A percentile compares a stretch with the other conserved stretches of the same genome.
phyloP scores from a whole-genome alignment of 2,888 invertebrate genomes.

The Nephrotoma guestfalica region DNA sequence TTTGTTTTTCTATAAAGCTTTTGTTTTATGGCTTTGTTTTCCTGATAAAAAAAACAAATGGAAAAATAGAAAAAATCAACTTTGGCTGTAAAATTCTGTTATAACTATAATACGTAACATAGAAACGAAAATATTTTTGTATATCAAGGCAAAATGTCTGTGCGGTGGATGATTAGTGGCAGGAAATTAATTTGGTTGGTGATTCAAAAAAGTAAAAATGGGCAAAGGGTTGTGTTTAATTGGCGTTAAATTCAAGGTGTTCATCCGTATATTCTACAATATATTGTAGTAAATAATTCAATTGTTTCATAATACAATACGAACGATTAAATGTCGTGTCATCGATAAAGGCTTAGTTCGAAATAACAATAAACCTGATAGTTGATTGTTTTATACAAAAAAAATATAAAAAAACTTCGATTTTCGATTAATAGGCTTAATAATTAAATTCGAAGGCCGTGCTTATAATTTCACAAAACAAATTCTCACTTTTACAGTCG shows the following conservation, averaged over 20 bases:
- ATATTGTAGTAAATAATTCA: background rate
- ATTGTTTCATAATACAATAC: background rate
- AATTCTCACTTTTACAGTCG: no score
- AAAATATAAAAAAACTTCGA: no score
- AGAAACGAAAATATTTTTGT: background rate
- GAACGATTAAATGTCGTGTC: no score
- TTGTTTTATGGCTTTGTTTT: background rate
- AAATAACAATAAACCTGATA: no score
- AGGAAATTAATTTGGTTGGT: background rate
- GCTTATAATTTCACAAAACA: no score
- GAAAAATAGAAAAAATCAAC: background rate
- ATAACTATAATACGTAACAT: background rate
- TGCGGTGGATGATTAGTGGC: background rate
- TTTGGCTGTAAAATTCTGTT: background rate
- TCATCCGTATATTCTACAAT: background rate
- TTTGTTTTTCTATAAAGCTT: background rate
- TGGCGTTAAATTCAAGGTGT: background rate
- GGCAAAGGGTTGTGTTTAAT: background rate
- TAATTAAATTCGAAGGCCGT: no score
- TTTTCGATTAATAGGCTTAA: no score
- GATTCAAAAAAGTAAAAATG: background rate
- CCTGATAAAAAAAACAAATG: background rate
- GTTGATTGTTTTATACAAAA: no score
- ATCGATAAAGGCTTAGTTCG: no score
- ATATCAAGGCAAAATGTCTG: background rate